Evolutionary conservation across 2,888 invertebrate genomes (phyloP).

Genomic region (Shargacucullia verbasci): DNA sequence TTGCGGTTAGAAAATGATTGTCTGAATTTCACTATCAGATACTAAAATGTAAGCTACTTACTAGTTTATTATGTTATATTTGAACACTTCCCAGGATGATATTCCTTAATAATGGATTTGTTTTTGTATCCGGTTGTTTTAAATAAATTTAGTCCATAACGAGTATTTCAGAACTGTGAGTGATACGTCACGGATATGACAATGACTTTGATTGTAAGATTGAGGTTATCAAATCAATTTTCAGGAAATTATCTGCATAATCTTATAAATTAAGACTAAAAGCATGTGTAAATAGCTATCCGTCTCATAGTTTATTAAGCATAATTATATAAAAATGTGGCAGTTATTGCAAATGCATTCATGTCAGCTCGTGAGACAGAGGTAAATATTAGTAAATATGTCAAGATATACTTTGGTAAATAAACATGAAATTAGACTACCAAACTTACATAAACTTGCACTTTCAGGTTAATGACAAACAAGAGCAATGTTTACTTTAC

Average conservation of each 20-base stretch:
- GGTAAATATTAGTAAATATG: slow-evolving; percentile 63
- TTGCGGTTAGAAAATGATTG: too few species aligned
- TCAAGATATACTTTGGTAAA: slow-evolving; percentile 16
- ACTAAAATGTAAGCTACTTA: too few species aligned
- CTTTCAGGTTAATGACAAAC: slow-evolving; percentile 75
- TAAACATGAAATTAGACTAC: slow-evolving; percentile 29
- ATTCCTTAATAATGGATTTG: too few species aligned
- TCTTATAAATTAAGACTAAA: slow-evolving; percentile 54
- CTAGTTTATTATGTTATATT: too few species aligned
- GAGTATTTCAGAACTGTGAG: slow-evolving; percentile 37
- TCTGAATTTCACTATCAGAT: too few species aligned
- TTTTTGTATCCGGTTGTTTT: too few species aligned
- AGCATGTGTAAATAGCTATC: slow-evolving; percentile 61
- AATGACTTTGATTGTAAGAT: slow-evolving; percentile 49
- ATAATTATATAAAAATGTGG: slow-evolving; percentile 73
- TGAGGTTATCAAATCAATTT: slow-evolving; percentile 48
- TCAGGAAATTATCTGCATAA: slow-evolving; percentile 33
- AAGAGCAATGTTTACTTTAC: slow-evolving; percentile 70
- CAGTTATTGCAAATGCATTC: slow-evolving; percentile 78
- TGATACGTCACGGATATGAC: slow-evolving; percentile 52
- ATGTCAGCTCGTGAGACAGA: slow-evolving; percentile 73
- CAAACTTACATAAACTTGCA: slow-evolving; percentile 17
- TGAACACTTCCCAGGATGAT: too few species aligned
- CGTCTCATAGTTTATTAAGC: slow-evolving; percentile 19
- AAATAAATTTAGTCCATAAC: too few species aligned